phyloP scores from a whole-genome alignment of 2,113 vertebrate species.

The Naja naja region DNA sequence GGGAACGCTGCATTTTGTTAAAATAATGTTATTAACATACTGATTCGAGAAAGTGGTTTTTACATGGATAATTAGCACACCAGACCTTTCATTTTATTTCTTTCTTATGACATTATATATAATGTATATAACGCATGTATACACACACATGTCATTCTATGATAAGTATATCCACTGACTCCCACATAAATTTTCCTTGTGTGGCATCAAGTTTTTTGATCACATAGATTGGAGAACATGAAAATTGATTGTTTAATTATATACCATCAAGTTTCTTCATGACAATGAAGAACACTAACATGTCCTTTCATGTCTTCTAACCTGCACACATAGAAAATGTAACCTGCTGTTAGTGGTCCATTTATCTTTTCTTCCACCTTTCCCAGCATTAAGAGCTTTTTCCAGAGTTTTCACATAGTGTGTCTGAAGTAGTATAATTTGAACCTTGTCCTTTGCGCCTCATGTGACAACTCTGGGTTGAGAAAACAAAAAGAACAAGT shows the following conservation, averaged over 20 bases:
- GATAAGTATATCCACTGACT: not conserved
- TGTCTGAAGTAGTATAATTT: not conserved
- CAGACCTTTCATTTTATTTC: not conserved
- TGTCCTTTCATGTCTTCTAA: not conserved
- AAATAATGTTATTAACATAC: not conserved
- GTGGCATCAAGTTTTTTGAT: not conserved
- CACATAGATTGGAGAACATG: not conserved
- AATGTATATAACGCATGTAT: not conserved
- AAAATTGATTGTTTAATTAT: not conserved
- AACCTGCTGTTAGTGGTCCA: not conserved
- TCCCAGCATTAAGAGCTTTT: not conserved
- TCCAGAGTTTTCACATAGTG: not conserved
- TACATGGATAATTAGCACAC: not conserved
- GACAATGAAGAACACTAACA: not conserved
- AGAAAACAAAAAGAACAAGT: not conserved
- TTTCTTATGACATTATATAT: not conserved
- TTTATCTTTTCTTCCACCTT: not conserved
- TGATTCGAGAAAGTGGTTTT: not conserved
- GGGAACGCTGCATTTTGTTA: not conserved
- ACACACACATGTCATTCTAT: not conserved
- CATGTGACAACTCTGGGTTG: not conserved
- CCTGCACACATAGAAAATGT: not conserved
- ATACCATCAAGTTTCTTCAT: not conserved
- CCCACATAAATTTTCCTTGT: not conserved
- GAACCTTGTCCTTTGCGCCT: not conserved